Evolutionary conservation across 2,888 invertebrate genomes (phyloP), one percentile per base, ranked within the genome.

Genomic region (Tetragonisca angustula): DNA sequence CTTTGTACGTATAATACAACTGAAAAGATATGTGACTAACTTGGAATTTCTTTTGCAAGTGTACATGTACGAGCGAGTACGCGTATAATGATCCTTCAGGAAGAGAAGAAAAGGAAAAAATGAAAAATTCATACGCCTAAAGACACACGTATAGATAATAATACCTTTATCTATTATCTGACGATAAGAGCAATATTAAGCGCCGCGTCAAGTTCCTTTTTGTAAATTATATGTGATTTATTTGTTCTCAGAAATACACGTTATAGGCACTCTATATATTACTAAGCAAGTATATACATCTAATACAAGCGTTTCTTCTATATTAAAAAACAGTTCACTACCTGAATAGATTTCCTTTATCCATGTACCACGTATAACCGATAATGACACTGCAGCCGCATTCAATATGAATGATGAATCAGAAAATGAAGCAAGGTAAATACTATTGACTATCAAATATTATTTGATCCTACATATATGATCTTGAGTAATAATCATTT

Each of bases 191-290:
- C 76, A 87, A 87, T 80, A 87, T 87, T 79, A 87, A 86, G 70
- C 76, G 87, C 81, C 85, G 81, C 85, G 82, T 85, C 87, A 85
- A 87, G 87, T 87, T 87, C 87, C 87, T 87, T 87, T 87, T 88
- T 81, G 79, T 88, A 88, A 86, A 86, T 86, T 88, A 84, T 82
- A 88, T 86, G 84, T 88, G 86, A 84, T 88, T 88, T 81, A 85
- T 87, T 88, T 86, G 88, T 84, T 88, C 88, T 87, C 87, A 82
- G 84, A 87, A 87, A 87, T 87, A 87, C 74, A 87, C 83, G 85
- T 87, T 85, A 83, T 85, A 87, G 85, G 87, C 87, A 87, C 83
- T 87, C 80, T 87, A 85, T 70, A 78, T 83, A 78, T 81, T 79
- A 79, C 65, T 61, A 67, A 76, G 76, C 71, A 83, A 81, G 49